phyloP scores from a whole-genome alignment of 2,113 vertebrate species.

The Anarhynchus alexandrinus region DNA sequence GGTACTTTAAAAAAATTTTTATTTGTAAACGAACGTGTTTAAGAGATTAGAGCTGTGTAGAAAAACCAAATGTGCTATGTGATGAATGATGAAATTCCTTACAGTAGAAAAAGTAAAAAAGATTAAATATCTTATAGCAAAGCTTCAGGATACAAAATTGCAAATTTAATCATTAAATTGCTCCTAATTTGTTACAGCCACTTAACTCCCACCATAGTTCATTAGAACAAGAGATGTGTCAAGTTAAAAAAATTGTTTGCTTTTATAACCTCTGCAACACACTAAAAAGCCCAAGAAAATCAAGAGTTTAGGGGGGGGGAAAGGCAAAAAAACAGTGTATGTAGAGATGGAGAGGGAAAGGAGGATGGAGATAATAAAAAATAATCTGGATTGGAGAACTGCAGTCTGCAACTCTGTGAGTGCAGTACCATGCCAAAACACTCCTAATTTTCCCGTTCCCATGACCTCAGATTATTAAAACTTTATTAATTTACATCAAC shows the following conservation, averaged over 20 bases:
- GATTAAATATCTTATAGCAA: background rate
- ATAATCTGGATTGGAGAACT: background rate
- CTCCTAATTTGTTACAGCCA: background rate
- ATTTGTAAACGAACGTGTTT: background rate
- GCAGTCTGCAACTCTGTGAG: background rate
- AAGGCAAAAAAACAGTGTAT: accelerated
- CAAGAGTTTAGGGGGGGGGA: background rate
- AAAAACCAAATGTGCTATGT: background rate
- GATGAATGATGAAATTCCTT: background rate
- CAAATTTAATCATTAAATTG: background rate
- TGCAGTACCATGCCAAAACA: background rate
- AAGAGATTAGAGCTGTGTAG: background rate
- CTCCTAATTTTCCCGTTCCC: background rate
- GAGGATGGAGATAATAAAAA: background rate
- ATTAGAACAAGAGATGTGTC: background rate
- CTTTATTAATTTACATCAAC: background rate
- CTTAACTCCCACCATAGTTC: background rate
- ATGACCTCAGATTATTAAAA: background rate
- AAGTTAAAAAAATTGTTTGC: background rate
- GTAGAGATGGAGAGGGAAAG: background rate
- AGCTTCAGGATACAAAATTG: background rate
- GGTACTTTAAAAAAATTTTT: background rate
- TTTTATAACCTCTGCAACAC: background rate
- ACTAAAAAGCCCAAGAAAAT: background rate
- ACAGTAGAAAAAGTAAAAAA: background rate